phyloP scores from a whole-genome alignment of 2,797 vertebrate species.

The Bucorvus abyssinicus region DNA sequence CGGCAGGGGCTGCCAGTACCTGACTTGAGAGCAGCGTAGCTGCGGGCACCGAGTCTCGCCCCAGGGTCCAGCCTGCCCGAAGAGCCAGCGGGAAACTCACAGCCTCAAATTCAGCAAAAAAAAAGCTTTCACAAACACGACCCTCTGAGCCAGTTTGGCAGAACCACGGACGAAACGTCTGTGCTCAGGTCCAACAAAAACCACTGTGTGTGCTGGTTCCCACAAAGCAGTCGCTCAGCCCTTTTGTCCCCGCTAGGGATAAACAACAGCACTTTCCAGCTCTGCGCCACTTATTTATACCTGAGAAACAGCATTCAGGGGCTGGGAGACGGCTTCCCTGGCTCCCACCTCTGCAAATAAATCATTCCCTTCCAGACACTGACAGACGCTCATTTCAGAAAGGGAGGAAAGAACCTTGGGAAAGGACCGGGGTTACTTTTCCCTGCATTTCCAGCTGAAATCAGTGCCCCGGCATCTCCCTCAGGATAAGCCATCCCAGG shows the following conservation, averaged over 20 bases:
- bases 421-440: not conserved
- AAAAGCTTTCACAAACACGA: not conserved
- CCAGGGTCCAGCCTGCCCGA: not conserved
- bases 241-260: not conserved
- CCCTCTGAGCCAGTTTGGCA: not conserved
- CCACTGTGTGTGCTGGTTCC: not conserved
- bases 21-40: not conserved
- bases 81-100: not conserved
- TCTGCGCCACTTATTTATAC: not conserved
- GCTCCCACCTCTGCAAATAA: not conserved
- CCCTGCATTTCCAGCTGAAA: not conserved
- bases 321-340: not conserved
- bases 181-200: not conserved
- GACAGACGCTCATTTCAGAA: not conserved
- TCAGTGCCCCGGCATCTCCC: fast-evolving
- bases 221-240: not conserved
- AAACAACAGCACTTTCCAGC: not conserved
- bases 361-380: not conserved
- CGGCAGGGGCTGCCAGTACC: not conserved
- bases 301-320: not conserved
- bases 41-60: not conserved
- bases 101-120: not conserved
- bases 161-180: not conserved
- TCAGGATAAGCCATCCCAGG: not conserved
- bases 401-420: not conserved